These are phyloP conservation scores for Trichogramma dendrolimi DNA, from an alignment of 2,888 invertebrate genomes.

Conservation along the genomic window DNA sequence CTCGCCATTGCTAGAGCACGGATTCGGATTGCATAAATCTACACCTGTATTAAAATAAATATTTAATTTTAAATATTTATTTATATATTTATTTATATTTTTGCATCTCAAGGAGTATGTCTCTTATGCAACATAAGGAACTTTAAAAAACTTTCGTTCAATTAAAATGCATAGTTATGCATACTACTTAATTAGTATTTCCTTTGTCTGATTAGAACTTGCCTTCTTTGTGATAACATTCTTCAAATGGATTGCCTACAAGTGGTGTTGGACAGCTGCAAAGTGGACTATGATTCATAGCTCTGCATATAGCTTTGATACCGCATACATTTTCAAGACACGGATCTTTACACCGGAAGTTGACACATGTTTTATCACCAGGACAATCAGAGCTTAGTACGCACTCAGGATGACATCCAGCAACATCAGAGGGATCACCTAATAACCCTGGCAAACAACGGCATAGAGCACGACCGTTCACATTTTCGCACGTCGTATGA, in stretches of 20 bases:
- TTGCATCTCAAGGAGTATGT: too few species aligned
- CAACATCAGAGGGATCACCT: conserved; percentile 51
- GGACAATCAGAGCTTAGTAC: conserved; percentile 69
- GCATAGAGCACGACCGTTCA: conserved; percentile 50
- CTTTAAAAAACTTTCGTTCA: background rate
- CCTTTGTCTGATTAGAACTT: conserved; percentile 26
- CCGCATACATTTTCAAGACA: conserved; percentile 79
- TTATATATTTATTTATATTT: too few species aligned
- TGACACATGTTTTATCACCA: conserved; percentile 74
- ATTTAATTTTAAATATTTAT: background rate
- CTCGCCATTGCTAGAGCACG: conserved; percentile 77
- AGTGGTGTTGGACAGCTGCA: conserved; percentile 66
- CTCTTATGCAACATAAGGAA: too few species aligned
- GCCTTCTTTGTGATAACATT: conserved; percentile 51
- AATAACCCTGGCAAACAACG: conserved; percentile 51
- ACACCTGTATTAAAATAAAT: background rate
- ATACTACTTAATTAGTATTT: background rate
- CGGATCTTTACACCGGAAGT: conserved; percentile 75
- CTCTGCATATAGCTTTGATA: conserved; percentile 67
- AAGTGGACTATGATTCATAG: conserved; percentile 71
- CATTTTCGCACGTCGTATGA: conserved; percentile 53
- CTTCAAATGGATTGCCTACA: conserved; percentile 55
- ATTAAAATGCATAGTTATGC: background rate
- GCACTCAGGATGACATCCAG: conserved; percentile 54
- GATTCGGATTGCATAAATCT: conserved; percentile 81